Conservation (phyloP, 1,140 invertebrate genomes). For the Zophobas morio region DNA sequence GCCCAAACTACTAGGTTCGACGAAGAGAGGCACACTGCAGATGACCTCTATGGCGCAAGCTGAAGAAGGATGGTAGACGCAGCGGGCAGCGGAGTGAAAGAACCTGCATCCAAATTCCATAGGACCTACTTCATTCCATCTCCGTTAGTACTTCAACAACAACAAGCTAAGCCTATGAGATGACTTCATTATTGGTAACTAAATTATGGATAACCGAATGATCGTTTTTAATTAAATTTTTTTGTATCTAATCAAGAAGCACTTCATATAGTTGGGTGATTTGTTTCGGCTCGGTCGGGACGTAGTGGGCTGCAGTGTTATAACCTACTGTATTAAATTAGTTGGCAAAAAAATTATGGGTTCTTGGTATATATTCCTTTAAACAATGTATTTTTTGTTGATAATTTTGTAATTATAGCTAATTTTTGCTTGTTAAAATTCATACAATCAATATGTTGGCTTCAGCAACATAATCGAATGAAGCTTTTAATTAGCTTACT, state of each 20-base stretch:
- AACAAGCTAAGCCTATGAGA: constrained; percentile 39
- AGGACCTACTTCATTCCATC: constrained; percentile 52
- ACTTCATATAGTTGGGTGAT: not conserved
- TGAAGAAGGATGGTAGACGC: constrained; percentile 28
- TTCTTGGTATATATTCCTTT: too few relatives aligned
- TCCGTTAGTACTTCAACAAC: constrained; percentile 19
- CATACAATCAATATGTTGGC: too few relatives aligned
- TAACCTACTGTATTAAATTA: too few relatives aligned
- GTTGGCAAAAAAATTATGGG: too few relatives aligned
- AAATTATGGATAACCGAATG: constrained; percentile 12
- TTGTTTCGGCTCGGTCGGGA: too few relatives aligned
- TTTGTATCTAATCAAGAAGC: constrained; percentile 6
- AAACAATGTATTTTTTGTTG: too few relatives aligned
- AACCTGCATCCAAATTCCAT: constrained; percentile 62
- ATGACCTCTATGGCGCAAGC: constrained; percentile 4
- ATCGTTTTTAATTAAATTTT: constrained; percentile 1
- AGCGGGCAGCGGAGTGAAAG: constrained; percentile 54
- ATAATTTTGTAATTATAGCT: too few relatives aligned
- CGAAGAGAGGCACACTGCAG: constrained; percentile 19
- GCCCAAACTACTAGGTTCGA: constrained; percentile 35
- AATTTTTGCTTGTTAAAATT: too few relatives aligned
- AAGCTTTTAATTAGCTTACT: too few relatives aligned
- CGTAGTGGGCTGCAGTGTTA: too few relatives aligned
- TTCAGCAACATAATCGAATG: too few relatives aligned
- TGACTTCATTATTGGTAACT: constrained; percentile 50